Base-by-base conservation (phyloP, 1,140 invertebrate species). In the Cheumatopsyche charites region DNA sequence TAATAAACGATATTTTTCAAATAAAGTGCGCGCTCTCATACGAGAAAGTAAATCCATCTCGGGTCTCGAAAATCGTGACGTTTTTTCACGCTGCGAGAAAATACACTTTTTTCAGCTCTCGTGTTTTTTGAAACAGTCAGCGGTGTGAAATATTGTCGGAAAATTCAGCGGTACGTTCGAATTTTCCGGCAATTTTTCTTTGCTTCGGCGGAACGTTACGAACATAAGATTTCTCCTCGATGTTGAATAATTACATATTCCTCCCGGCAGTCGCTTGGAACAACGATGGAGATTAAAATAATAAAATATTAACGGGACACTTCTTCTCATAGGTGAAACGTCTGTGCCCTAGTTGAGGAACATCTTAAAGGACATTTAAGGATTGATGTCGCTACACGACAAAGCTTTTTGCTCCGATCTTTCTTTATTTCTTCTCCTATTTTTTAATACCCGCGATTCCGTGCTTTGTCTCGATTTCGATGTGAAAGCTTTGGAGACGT, bases 351-450 rank as follows among this genome's bases (percentile, higher is more conserved):
- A 29, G 43, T 45, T 15, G 23, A 23, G 5, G 63, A 66, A 63
- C n/a, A 41, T 63, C 62, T 63, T 43, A 42, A 36, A 17, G 62
- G 41, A 63, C 62, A 41, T 63, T 43, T 63, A 63, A 42, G 62
- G 62, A 63, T 63, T 63, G 26, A 63, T 63, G 29, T 23, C n/a
- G 62, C 11, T 29, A 43, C 62, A 58, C 55, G 55, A 58, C 23
- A 58, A 58, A 58, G 21, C 55, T 58, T 58, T 58, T 58, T 58
- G 43, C 12, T 2, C 13, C 43, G 11, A 47, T 47, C 11, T 47
- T n/a, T 13, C 11, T 4, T n/a, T 47, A 42, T 47, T n/a, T 47
- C 11, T 4, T 3, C 13, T 25, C 23, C 11, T 2, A 13, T 58
- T 58, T 58, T 58, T 13, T 25, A 36, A 36, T 36, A 36, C 29